Evolutionary conservation across 2,888 invertebrate species (phyloP), one percentile per base, ranked within the genome.

Genomic region (Eilema depressum): DNA sequence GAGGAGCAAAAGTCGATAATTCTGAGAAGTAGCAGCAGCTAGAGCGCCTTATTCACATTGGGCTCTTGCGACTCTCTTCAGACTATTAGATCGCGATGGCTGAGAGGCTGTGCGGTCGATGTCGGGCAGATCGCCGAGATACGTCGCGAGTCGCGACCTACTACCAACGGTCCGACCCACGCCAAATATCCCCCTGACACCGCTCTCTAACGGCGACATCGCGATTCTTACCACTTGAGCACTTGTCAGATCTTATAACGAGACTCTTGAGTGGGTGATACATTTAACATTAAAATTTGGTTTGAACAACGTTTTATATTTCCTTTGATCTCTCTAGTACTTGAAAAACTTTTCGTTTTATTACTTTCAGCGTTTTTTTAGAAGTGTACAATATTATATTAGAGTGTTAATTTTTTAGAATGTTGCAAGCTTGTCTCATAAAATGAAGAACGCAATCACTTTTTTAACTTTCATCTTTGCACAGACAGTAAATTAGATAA

Each of bases 111-210:
- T 78, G 72, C 84, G 88, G 86, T 89, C 89, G 89, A 88, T 86
- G 83, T 85, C 82, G 88, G 83, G 86, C 89, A 89, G 92, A 92
- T 92, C 90, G 90, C 79, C 87, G 91, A 89, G 92, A 92, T 92
- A 92, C 80, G 87, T 82, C 86, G 89, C 89, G 90, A 87, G 87
- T 82, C 86, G 89, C 89, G 90, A 87, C 85, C 76, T 82, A 80
- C 81, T 82, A 77, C 23, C 23, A 33, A 37, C 33, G 20, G 57
- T 57, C 77, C 85, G 74, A 76, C 84, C 81, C 78, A 76, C 83
- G 75, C 80, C 81, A 77, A 80, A 80, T 81, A 84, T 85, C 76
- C 75, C 53, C 81, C 84, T 84, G 85, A 86, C 84, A 80, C 83
- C 84, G 83, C 73, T 75, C 69, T 81, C 85, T 83, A 33, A 75